Conservation (phyloP, 1,140 invertebrate genomes). For the Cataglyphis hispanica region DNA sequence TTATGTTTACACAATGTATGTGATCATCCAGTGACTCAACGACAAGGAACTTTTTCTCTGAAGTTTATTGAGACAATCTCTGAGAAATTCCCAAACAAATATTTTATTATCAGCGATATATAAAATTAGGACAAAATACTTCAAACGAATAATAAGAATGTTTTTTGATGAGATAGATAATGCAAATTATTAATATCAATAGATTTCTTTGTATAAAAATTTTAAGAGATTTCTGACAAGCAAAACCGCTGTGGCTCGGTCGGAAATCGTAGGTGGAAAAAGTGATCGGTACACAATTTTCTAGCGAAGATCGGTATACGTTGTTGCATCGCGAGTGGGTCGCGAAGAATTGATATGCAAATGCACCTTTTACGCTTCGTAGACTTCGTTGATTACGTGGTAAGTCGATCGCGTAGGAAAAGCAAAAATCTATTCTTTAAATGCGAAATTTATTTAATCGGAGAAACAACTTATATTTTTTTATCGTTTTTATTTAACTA, state of each 20-base stretch:
- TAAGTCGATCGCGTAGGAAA: background rate
- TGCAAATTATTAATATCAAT: background rate
- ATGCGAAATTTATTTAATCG: background rate
- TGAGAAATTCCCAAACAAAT: background rate
- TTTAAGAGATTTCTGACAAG: conserved; percentile 10
- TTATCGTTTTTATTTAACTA: background rate
- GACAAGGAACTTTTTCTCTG: conserved; percentile 1
- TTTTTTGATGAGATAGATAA: conserved; percentile 1
- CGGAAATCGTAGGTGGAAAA: conserved; percentile 61
- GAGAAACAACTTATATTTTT: background rate
- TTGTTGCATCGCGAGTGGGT: conserved; percentile 61
- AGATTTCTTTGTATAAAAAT: background rate
- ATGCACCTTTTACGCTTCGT: conserved; percentile 57
- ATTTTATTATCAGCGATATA: background rate
- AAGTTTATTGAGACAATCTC: background rate
- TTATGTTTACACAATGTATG: conserved; percentile 5
- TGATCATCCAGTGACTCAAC: conserved; percentile 3
- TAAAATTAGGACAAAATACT: background rate
- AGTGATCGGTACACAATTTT: conserved; percentile 55
- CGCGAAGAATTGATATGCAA: conserved; percentile 69
- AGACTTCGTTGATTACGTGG: background rate
- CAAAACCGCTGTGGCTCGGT: background rate
- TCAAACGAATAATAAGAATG: background rate
- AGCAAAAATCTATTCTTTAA: conserved; percentile 3
- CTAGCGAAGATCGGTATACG: conserved; percentile 48